A percentile compares a stretch with the other conserved stretches of the same genome.
phyloP scores from a whole-genome alignment of 2,888 invertebrate genomes.

The Arge pagana region DNA sequence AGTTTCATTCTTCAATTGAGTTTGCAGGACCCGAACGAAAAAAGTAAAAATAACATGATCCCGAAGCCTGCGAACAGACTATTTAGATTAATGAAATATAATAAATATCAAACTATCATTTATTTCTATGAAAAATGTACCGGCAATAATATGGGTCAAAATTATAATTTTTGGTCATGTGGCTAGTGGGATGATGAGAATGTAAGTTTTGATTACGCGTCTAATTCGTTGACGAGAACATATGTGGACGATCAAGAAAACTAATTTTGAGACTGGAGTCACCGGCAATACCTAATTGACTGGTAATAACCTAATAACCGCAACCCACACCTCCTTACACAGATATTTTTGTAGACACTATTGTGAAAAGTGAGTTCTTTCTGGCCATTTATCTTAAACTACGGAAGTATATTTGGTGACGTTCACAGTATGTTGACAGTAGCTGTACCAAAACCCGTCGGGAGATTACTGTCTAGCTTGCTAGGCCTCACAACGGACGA shows the following conservation, averaged over 20 bases:
- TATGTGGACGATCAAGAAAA: conserved; percentile 16
- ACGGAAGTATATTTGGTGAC: conserved; percentile 34
- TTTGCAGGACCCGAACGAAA: conserved; percentile 1
- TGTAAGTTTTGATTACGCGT: conserved; percentile 1
- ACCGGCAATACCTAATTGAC: conserved; percentile 36
- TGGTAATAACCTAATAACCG: conserved; percentile 38
- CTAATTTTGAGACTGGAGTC: conserved; percentile 21
- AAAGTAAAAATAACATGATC: not conserved
- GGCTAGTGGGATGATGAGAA: not conserved
- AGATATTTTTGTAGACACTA: conserved; percentile 52
- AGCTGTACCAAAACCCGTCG: conserved; percentile 37
- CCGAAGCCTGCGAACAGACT: not conserved
- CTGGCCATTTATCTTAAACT: conserved; percentile 35
- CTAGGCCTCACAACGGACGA: conserved; percentile 35
- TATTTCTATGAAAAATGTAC: not conserved
- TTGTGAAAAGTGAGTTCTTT: conserved; percentile 46
- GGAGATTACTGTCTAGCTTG: conserved; percentile 36
- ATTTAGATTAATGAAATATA: not conserved
- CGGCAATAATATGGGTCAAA: not conserved
- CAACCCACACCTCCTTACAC: conserved; percentile 43
- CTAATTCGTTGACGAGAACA: conserved; percentile 15
- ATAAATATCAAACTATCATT: not conserved
- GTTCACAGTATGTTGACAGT: conserved; percentile 34
- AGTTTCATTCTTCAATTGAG: conserved; percentile 17
- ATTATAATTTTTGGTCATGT: not conserved